These are phyloP conservation scores for Acipenser ruthenus DNA, from an alignment of 2,797 vertebrate genomes.

Conservation along the genomic window DNA sequence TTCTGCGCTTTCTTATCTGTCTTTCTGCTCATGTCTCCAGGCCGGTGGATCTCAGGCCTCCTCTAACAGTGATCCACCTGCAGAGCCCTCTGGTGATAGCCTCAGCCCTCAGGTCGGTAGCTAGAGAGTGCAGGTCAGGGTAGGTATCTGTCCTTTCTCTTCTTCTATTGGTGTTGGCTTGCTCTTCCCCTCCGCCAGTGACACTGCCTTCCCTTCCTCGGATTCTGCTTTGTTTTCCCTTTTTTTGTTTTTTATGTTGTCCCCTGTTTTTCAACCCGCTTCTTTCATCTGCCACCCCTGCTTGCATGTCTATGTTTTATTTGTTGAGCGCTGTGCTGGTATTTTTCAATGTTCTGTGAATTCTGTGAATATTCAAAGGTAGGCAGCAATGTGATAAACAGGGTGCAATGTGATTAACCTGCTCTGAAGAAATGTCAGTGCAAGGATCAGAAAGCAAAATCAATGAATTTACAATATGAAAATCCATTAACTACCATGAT, in stretches of 20 bases:
- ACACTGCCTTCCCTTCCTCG: constrained; percentile 25
- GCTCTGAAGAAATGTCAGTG: no score
- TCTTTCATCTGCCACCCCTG: constrained; percentile 33
- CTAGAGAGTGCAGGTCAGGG: constrained; percentile 97
- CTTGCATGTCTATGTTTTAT: constrained; percentile 25
- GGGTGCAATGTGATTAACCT: no score
- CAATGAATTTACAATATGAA: no score
- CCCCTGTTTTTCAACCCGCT: constrained; percentile 22
- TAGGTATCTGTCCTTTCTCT: constrained; percentile 81
- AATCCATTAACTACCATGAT: no score
- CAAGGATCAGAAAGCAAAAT: no score
- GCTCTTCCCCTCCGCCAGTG: constrained; percentile 24
- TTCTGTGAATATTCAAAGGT: neutral
- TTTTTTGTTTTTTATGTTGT: constrained; percentile 17
- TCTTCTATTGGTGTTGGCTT: constrained; percentile 39
- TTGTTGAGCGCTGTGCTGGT: constrained; percentile 14
- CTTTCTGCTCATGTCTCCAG: constrained; percentile 50
- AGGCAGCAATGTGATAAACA: no score
- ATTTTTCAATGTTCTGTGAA: constrained; percentile 8
- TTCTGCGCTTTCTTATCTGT: constrained; percentile 15
- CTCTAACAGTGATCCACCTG: constrained; percentile 85
- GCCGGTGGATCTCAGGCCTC: constrained; percentile 92
- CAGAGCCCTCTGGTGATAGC: constrained; percentile 85
- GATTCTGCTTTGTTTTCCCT: constrained; percentile 11
- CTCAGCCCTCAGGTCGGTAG: constrained; percentile 96